These are phyloP conservation scores for Bos javanicus DNA, from an alignment of 2,113 vertebrate genomes.

Conservation along the genomic window DNA sequence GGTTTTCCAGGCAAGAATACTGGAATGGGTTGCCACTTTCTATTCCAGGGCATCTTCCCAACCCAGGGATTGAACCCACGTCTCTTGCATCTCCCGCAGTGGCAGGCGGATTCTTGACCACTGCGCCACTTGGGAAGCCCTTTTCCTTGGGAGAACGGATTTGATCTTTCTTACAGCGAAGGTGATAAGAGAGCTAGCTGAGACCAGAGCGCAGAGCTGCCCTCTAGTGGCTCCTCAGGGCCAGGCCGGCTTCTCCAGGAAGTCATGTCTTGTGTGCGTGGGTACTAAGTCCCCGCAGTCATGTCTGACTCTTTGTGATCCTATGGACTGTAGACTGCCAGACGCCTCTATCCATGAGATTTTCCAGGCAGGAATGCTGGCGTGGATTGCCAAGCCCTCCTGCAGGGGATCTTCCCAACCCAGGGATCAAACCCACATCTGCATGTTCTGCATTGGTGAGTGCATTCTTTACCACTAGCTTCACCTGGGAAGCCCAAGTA, in stretches of 20 bases:
- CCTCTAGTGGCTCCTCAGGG: background rate
- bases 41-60: background rate
- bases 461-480: fast-evolving
- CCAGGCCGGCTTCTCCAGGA: background rate
- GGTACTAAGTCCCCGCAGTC: background rate
- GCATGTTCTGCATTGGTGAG: background rate
- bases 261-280: background rate
- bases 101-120: background rate
- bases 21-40: background rate
- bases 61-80: background rate
- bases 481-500: background rate
- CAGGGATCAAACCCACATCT: background rate
- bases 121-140: background rate
- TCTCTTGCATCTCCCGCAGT: background rate
- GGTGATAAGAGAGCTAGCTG: fast-evolving
- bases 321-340: background rate
- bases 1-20: background rate
- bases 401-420: background rate
- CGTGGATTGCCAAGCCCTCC: background rate
- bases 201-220: background rate
- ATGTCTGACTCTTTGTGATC: background rate
- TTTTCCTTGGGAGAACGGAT: background rate
- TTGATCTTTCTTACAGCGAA: background rate
- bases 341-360: background rate
- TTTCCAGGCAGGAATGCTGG: background rate